A percentile compares a stretch with the other conserved stretches of the same genome.
These are phyloP conservation scores for Episyrphus balteatus DNA, from an alignment of 1,140 invertebrate species.

Conservation along the genomic window DNA sequence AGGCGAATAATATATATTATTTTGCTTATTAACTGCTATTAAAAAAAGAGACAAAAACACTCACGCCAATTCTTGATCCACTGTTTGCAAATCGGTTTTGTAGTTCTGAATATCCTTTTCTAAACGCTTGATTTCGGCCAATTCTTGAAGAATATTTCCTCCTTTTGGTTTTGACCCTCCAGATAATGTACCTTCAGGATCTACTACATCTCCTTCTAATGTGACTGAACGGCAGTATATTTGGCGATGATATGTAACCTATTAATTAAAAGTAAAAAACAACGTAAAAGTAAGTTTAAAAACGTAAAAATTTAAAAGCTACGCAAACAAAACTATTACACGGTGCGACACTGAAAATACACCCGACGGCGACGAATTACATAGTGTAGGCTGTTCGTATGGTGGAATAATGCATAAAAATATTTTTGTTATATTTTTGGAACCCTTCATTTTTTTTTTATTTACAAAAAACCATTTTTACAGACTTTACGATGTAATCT, in stretches of 20 bases:
- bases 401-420: no score
- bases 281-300: background rate
- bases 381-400: no score
- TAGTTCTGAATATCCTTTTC: slow-evolving; percentile 43
- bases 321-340: no score
- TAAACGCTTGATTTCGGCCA: slow-evolving; percentile 39
- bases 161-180: slow-evolving; percentile 60
- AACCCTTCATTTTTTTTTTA: no score
- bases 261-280: background rate
- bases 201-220: slow-evolving; percentile 82
- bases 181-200: slow-evolving; percentile 78
- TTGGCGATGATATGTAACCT: slow-evolving; percentile 58
- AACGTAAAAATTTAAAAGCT: no score
- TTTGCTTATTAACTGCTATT: no score
- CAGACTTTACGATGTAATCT: no score
- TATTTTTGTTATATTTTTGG: no score
- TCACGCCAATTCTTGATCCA: slow-evolving; percentile 42
- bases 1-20: no score
- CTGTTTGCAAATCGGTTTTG: slow-evolving; percentile 39
- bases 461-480: no score
- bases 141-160: slow-evolving; percentile 40
- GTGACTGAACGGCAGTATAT: slow-evolving; percentile 77
- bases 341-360: no score
- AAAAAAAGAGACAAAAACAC: slow-evolving; percentile 20
- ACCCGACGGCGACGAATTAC: no score